Evolutionary conservation across 2,113 vertebrate genomes (phyloP).

Genomic region (Ailuropoda melanoleuca): DNA sequence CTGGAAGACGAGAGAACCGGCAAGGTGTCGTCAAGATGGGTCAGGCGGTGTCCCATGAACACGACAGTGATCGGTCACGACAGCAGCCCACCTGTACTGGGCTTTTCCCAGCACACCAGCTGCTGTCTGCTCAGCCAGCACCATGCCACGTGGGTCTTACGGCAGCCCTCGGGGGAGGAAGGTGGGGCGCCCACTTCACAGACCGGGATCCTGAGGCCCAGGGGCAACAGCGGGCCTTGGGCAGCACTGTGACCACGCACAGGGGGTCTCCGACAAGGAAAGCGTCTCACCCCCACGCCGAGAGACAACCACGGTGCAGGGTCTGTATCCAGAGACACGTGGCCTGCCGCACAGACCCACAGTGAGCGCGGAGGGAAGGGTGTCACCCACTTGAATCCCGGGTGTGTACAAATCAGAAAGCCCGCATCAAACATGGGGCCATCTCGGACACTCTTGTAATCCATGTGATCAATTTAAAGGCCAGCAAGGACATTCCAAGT

Average conservation of each 20-base stretch:
- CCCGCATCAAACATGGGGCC: background rate
- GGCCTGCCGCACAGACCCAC: rapidly evolving
- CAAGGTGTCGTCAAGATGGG: background rate
- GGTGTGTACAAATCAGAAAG: background rate
- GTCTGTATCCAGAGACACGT: background rate
- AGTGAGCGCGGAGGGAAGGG: too few species aligned
- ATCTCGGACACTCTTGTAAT: background rate
- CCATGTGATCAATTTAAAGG: background rate
- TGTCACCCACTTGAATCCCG: rapidly evolving
- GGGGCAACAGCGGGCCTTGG: background rate
- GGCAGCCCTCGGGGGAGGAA: background rate
- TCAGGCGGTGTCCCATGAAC: background rate
- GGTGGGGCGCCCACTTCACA: background rate
- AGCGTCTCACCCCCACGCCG: background rate
- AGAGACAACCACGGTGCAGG: background rate
- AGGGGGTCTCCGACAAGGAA: background rate
- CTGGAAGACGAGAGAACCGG: too few species aligned
- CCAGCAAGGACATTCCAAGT: background rate
- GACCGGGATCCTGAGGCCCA: background rate
- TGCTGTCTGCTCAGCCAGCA: background rate
- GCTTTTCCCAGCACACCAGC: too few species aligned
- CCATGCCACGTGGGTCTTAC: background rate
- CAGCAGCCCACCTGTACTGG: rapidly evolving
- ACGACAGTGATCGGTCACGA: too few species aligned
- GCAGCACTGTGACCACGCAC: background rate